Evolutionary conservation across 2,797 vertebrate species (phyloP).

Genomic region (Astyanax mexicanus): DNA sequence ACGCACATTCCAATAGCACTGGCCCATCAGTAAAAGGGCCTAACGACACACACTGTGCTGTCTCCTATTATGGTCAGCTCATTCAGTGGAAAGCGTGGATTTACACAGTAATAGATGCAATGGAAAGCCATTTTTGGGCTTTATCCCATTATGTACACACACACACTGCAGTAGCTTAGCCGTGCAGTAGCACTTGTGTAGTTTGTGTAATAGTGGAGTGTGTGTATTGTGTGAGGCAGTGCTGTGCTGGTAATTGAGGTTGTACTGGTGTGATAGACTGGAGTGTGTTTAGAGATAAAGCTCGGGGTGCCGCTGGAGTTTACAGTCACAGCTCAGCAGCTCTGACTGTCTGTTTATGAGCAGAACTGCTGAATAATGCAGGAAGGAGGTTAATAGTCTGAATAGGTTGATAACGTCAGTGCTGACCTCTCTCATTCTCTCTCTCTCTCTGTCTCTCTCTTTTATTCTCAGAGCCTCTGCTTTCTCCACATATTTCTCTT

Average conservation of each 20-base stretch:
- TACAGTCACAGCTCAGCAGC: too few species aligned
- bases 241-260: slow-evolving; percentile 2
- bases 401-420: background rate
- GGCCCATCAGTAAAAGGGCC: background rate
- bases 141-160: background rate
- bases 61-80: background rate
- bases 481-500: background rate
- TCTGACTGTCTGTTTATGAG: background rate
- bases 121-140: background rate
- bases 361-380: background rate
- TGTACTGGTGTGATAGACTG: background rate
- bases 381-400: background rate
- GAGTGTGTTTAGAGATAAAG: background rate
- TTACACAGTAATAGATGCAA: slow-evolving; percentile 10
- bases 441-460: background rate
- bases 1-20: background rate
- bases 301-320: background rate
- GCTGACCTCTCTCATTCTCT: background rate
- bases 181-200: background rate
- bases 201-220: slow-evolving; percentile 13
- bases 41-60: background rate
- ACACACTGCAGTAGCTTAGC: background rate
- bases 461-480: too few species aligned
- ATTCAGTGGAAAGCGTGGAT: slow-evolving; percentile 14
- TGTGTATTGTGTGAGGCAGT: background rate